phyloP scores from a whole-genome alignment of 2,888 invertebrate species.

The Mayetiola destructor region DNA sequence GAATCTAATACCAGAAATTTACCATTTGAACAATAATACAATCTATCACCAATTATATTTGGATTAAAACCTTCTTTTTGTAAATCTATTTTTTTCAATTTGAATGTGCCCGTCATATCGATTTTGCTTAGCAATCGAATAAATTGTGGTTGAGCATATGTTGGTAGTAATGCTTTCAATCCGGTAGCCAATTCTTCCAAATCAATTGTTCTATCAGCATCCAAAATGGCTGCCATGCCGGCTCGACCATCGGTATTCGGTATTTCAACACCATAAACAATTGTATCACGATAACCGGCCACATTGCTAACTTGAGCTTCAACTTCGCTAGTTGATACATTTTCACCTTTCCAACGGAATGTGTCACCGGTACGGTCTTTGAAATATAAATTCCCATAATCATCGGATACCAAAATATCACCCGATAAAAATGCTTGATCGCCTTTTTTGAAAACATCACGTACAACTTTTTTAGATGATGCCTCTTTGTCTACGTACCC shows the following conservation, averaged over 20 bases:
- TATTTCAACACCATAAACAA: conserved; percentile 88
- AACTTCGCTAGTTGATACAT: conserved; percentile 94
- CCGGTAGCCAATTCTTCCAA: conserved; percentile 44
- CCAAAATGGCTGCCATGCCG: conserved; percentile 91
- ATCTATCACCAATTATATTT: conserved; percentile 50
- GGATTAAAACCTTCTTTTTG: conserved; percentile 83
- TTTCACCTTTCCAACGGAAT: conserved; percentile 96
- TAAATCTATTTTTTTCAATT: conserved; percentile 86
- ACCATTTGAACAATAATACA: conserved; percentile 65
- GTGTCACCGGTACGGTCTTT: conserved; percentile 95
- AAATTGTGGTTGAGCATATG: conserved; percentile 83
- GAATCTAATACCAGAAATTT: conserved; percentile 57
- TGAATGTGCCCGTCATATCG: conserved; percentile 94
- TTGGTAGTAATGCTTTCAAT: conserved; percentile 55
- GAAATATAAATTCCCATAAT: conserved; percentile 86
- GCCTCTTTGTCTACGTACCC: conserved; percentile 87
- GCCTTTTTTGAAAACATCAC: conserved; percentile 75
- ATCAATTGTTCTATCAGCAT: conserved; percentile 53
- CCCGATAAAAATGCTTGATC: conserved; percentile 81
- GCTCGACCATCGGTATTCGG: conserved; percentile 74
- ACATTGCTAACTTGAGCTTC: conserved; percentile 81
- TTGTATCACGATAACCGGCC: conserved; percentile 69
- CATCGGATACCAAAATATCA: conserved; percentile 83
- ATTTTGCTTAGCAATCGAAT: conserved; percentile 67
- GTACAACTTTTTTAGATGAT: conserved; percentile 80